Evolutionary conservation across 2,113 vertebrate genomes (phyloP).

Genomic region (Lanius ludovicianus): DNA sequence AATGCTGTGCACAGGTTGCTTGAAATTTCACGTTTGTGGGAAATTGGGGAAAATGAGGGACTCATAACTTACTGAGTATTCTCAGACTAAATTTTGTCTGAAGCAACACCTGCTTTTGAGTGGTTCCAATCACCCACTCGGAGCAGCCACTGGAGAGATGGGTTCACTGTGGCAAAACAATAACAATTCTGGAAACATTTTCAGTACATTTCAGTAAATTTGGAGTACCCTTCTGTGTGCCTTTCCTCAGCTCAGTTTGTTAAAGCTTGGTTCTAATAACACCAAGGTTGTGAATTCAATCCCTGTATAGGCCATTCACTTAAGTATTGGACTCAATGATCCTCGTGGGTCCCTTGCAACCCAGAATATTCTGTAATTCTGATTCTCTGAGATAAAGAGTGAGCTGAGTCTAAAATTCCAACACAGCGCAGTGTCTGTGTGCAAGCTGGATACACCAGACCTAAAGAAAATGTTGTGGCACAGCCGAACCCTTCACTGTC

Average conservation of each 20-base stretch:
- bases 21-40: background rate
- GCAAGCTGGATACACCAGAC: background rate
- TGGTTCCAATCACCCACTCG: background rate
- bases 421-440: background rate
- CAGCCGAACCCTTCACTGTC: background rate
- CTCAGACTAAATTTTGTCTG: background rate
- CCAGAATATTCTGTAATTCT: background rate
- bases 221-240: background rate
- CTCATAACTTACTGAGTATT: background rate
- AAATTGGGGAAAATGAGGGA: background rate
- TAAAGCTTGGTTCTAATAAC: background rate
- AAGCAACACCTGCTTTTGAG: background rate
- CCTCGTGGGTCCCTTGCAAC: background rate
- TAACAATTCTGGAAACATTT: background rate
- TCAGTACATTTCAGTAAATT: background rate
- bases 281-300: background rate
- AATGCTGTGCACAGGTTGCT: background rate
- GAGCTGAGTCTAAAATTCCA: background rate
- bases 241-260: background rate
- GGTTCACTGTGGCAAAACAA: background rate
- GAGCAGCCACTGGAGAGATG: background rate
- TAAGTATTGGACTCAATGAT: background rate
- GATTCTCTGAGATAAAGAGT: background rate
- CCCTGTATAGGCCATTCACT: background rate
- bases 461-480: background rate